Conservation (phyloP, 2,888 invertebrate genomes). For the Malthinus seriepunctatus region DNA sequence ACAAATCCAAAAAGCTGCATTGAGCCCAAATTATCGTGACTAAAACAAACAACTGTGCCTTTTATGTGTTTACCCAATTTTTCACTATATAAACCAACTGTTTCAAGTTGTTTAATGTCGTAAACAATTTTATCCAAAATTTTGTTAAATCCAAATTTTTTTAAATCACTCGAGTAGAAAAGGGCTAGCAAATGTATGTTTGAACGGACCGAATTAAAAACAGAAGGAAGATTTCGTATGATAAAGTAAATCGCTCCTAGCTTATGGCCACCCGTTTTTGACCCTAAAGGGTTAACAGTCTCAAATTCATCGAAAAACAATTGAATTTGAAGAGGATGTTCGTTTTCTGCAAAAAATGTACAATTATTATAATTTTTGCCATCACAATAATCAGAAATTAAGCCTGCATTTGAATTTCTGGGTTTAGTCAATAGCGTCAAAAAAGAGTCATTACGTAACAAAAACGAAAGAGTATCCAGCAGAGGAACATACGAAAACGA, state of each 20-base stretch:
- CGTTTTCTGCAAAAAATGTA: neutral
- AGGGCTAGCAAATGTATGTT: conserved; percentile 28
- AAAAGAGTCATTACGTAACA: neutral
- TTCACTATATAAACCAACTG: neutral
- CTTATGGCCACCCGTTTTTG: conserved; percentile 26
- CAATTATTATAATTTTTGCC: neutral
- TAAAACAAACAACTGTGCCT: conserved; percentile 23
- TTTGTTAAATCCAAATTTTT: conserved; percentile 9
- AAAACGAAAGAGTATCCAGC: neutral
- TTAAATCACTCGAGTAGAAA: conserved; percentile 18
- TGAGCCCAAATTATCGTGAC: conserved; percentile 31
- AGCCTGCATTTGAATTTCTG: neutral
- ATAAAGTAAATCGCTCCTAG: conserved; percentile 21
- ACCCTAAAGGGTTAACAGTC: conserved; percentile 26
- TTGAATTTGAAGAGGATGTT: neutral
- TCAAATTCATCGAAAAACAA: too few relatives aligned
- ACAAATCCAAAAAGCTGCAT: conserved; percentile 31
- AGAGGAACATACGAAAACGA: neutral
- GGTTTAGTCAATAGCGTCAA: too few relatives aligned
- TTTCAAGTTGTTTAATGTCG: conserved; percentile 1
- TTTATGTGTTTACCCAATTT: neutral
- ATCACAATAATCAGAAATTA: neutral
- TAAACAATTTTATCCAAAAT: neutral
- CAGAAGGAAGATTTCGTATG: conserved; percentile 23
- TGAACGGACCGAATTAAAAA: conserved; percentile 16